Evolutionary conservation across 2,888 invertebrate species (phyloP).

Genomic region (Trissolcus japonicus): DNA sequence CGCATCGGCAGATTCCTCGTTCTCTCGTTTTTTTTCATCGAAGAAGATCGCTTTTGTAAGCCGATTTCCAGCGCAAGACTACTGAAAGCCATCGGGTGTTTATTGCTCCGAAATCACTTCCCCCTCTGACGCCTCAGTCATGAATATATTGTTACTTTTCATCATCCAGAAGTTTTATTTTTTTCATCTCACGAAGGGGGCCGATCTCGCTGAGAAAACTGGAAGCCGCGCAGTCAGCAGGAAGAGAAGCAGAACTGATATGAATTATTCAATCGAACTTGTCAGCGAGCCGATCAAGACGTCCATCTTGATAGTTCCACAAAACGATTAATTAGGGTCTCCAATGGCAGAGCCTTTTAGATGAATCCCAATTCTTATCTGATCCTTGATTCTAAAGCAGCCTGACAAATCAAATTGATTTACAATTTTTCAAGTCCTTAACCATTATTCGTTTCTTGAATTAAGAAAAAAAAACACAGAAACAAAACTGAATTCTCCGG

Average conservation of each 20-base stretch:
- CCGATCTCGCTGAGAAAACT: neutral
- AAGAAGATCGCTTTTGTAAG: constrained; percentile 45
- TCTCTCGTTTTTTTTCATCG: constrained; percentile 42
- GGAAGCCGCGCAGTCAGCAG: constrained; percentile 7
- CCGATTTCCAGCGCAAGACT: constrained; percentile 38
- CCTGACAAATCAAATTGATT: no score
- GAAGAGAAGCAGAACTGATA: constrained; percentile 10
- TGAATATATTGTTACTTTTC: neutral
- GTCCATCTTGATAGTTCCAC: constrained; percentile 11
- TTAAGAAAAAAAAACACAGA: no score
- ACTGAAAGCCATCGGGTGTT: constrained; percentile 43
- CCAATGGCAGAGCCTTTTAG: constrained; percentile 3
- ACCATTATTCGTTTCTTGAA: no score
- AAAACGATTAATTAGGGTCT: constrained; percentile 32
- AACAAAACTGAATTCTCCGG: constrained; percentile 10
- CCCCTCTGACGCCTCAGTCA: neutral
- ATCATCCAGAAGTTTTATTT: neutral
- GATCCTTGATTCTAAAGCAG: no score
- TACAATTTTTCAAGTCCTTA: no score
- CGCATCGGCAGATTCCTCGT: constrained; percentile 47
- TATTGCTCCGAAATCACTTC: constrained; percentile 18
- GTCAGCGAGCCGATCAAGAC: constrained; percentile 26
- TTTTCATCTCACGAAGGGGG: neutral
- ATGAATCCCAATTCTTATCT: neutral
- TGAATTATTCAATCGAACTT: constrained; percentile 28